Evolutionary conservation across 2,888 invertebrate genomes (phyloP).

Genomic region (Brachycybe producta): DNA sequence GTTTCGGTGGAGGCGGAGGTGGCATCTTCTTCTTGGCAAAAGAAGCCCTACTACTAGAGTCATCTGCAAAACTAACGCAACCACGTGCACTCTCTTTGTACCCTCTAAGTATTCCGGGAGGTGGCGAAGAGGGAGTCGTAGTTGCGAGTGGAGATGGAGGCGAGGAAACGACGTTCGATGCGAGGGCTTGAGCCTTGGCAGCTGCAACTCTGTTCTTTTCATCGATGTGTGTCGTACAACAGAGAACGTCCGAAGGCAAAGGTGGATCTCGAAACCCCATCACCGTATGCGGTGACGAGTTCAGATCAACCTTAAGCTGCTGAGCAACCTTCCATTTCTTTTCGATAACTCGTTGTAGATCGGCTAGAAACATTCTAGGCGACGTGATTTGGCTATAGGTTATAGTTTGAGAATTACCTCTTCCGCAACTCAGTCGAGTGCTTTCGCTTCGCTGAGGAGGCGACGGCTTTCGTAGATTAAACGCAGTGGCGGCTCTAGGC

Average conservation of each 20-base stretch:
- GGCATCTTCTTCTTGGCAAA: constrained; percentile 41
- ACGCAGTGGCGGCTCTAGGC: constrained; percentile 1
- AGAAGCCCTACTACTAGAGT: constrained; percentile 7
- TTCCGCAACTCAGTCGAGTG: constrained; percentile 46
- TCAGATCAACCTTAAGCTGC: constrained; percentile 72
- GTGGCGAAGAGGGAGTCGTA: constrained; percentile 24
- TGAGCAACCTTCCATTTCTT: constrained; percentile 81
- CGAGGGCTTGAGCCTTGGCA: constrained; percentile 15
- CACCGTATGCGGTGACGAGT: constrained; percentile 82
- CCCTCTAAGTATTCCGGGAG: constrained; percentile 13
- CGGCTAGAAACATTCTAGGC: constrained; percentile 61
- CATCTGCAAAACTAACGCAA: background rate
- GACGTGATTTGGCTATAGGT: constrained; percentile 31
- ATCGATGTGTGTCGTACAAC: constrained; percentile 17
- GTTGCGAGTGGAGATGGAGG: constrained; percentile 13
- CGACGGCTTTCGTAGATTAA: constrained; percentile 15
- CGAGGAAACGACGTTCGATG: constrained; percentile 17
- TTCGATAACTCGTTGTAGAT: constrained; percentile 79
- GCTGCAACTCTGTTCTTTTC: constrained; percentile 26
- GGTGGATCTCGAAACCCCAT: constrained; percentile 56
- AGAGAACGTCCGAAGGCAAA: constrained; percentile 19
- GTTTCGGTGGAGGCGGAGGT: constrained; percentile 79
- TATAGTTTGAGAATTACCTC: constrained; percentile 55
- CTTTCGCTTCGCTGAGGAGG: constrained; percentile 65
- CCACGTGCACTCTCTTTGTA: constrained; percentile 14